Evolutionary conservation across 2,888 invertebrate genomes (phyloP), one percentile per base, ranked within the genome.

Genomic region (Rhaphigaster nebulosa): DNA sequence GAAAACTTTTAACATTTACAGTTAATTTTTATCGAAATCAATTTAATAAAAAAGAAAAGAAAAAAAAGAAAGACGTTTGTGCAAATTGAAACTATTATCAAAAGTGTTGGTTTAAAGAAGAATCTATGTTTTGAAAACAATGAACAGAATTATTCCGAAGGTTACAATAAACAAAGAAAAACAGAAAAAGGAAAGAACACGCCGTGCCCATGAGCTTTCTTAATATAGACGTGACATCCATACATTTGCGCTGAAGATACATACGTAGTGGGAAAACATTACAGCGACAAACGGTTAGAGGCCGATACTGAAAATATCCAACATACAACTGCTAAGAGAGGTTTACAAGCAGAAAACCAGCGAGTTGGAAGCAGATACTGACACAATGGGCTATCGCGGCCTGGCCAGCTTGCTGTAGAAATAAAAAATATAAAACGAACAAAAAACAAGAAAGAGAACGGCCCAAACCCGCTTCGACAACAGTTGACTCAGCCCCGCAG

Each of bases 171-270:
- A 76, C 29, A 60, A 70, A 34, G 70, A 38, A 38, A 76, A 29
- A 70, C 34, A 70, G 29, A 70, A 70, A n/a, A 76, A 76, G 70
- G 38, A 76, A 76, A 76, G 29, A 76, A 8, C 38, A 76, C 70
- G 70, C 70, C 70, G 34, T 76, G 70, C 38, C 70, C 70, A 76
- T 76, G 70, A 76, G 70, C 70, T 76, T 76, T 76, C 70, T 76
- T 76, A 76, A 76, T 76, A 76, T 76, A 76, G 70, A 76, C 70
- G 70, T 76, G 70, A 34, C 70, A 76, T 76, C 38, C 65, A 65
- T 65, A 65, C 29, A 38, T 76, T 76, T 38, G 20, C 70, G 38
- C 34, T 76, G 70, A 76, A 38, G 70, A 20, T 23, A 34, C 20
- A 76, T 23, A 34, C 20, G 38, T 34, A 6, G 65, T 29, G 1